Conservation (phyloP, 1,140 invertebrate genomes). For the Glossosoma conforme region DNA sequence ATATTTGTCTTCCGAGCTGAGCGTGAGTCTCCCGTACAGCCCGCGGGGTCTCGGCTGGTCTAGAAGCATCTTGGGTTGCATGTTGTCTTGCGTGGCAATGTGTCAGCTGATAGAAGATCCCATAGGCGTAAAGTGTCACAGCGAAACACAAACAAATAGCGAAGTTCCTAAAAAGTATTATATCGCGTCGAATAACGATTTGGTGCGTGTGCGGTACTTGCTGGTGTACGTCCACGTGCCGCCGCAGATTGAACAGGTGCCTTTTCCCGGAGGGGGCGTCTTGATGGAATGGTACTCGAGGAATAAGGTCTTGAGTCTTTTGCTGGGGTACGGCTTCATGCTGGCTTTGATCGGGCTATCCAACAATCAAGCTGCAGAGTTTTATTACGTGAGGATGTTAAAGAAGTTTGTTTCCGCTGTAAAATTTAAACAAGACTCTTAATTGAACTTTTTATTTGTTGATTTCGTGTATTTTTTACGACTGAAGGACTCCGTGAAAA, state of each 20-base stretch:
- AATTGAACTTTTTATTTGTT: no score
- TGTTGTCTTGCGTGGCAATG: slow-evolving; percentile 70
- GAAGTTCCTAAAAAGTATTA: slow-evolving; percentile 67
- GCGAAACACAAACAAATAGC: slow-evolving; percentile 41
- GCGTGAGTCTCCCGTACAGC: slow-evolving; percentile 63
- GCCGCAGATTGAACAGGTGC: slow-evolving; percentile 7
- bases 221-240: slow-evolving; percentile 63
- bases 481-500: no score
- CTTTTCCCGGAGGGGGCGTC: no score
- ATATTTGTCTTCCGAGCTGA: slow-evolving; percentile 69
- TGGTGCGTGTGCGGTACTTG: slow-evolving; percentile 71
- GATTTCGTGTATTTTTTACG: no score
- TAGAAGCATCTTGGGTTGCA: slow-evolving; percentile 63
- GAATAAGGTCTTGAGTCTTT: slow-evolving; percentile 45
- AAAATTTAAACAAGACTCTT: no score
- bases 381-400: slow-evolving; percentile 45
- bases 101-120: slow-evolving; percentile 73
- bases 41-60: slow-evolving; percentile 68
- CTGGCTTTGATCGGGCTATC: slow-evolving; percentile 46
- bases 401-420: slow-evolving; percentile 41
- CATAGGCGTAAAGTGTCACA: slow-evolving; percentile 51
- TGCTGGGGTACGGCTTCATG: slow-evolving; percentile 46
- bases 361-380: slow-evolving; percentile 45
- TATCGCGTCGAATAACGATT: slow-evolving; percentile 69
- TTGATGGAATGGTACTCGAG: slow-evolving; percentile 41